Evolutionary conservation across 2,797 vertebrate genomes (phyloP), one percentile per base, ranked within the genome.

Genomic region (Botia almorhae): DNA sequence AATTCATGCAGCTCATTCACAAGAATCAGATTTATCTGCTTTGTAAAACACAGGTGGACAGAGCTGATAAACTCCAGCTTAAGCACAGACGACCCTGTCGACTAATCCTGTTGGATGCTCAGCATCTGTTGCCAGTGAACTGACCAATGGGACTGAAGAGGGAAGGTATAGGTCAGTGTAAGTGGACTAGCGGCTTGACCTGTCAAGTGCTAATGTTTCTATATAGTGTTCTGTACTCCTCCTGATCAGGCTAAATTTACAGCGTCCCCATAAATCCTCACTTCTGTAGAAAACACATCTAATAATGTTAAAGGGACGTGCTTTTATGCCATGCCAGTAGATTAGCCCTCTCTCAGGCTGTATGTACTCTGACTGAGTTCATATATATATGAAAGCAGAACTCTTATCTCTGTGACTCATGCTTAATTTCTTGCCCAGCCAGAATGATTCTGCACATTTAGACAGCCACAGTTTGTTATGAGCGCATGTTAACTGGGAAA

Each of bases 201-300:
- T 56, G 63, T 60, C 76, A 79, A 72, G 76, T 80, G 46, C 43
- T 46, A 17, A 63, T 82, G 76, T 76, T 64, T 80, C 76, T 76
- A 46, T 67, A 39, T 39, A 23, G 68, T 76, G 74, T 85, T 65
- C 56, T 55, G 58, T 78, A 69, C 64, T 71, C n/a, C 23, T 16
- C 74, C 60, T 55, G 51, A 70, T 82, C 61, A 73, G 77, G 78
- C 74, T 78, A 74, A 67, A 82, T 84, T 80, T 85, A 80, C 61
- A 63, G 61, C 60, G 16, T 65, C 48, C 39, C 39, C 69, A 78
- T 85, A 77, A 81, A 83, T 80, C 72, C 69, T 69, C 58, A 29
- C 48, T 60, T 39, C 58, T 82, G 36, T 56, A 64, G 74, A 76
- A 69, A 69, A 43, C 76, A 84, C 19, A 63, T 71, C 76, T 76